Evolutionary conservation across 2,113 vertebrate species (phyloP), one percentile per base, ranked within the genome.

Genomic region (Anolis sagrei): DNA sequence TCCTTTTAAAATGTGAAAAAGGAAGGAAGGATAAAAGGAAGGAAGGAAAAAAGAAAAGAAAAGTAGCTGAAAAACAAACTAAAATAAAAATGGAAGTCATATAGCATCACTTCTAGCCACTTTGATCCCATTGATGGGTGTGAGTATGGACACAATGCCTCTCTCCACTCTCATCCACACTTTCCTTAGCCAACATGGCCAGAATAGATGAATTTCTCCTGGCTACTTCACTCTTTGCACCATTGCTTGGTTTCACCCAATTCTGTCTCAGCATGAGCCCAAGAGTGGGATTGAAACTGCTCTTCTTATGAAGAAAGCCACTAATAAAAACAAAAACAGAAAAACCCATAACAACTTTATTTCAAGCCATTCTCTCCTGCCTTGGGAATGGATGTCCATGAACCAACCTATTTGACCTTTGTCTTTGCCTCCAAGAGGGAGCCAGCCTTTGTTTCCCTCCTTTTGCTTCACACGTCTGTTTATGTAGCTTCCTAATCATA

Each of bases 401-500:
- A 51, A 25, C 61, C 29, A 27, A 9, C 61, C 14, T 44, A n/a
- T 54, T 11, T 76, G 75, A 76, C 82, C 82, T 76, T 32, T 51
- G 61, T 7, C 44, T 76, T 84, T 54, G 62, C 21, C 32, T 84
- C 74, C 68, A 77, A 84, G 74, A 36, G 61, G 61, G 62, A 77
- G 21, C 44, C 51, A 54, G 62, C 62, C 0, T 64, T 76, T 82
- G 66, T 73, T 76, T 51, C 21, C 1, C 34, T 49, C 74, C 27
- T 51, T 66, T 23, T 48, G 34, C 62, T 84, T 68, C 61, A 54
- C 77, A 74, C 1, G 25, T 54, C 74, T 77, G 74, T 84, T 84
- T 77, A 84, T 77, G 44, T 77, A 77, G 74, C 83, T 68, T 77
- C 74, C 77, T 68, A 77, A 77, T 68, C 83, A 54, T 29, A 68